Percentiles rank a stretch among this genome's conserved stretches.
Evolutionary conservation across 2,888 invertebrate species (phyloP).

Genomic region (Polymixis flavicincta): DNA sequence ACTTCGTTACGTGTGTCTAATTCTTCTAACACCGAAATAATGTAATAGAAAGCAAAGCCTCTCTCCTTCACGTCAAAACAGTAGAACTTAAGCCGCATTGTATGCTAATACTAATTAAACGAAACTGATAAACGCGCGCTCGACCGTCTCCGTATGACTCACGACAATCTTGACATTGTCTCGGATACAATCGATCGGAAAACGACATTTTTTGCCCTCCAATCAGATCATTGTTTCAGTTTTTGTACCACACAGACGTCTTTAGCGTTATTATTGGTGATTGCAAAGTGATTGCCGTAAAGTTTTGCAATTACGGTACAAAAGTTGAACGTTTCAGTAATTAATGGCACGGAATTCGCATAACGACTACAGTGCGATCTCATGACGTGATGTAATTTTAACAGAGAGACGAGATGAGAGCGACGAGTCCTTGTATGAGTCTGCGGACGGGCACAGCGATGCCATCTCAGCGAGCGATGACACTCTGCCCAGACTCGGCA

Average conservation of each 20-base stretch:
- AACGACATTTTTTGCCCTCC: conserved; percentile 67
- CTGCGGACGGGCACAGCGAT: conserved; percentile 88
- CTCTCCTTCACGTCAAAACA: conserved; percentile 47
- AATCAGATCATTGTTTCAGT: conserved; percentile 70
- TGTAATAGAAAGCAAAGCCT: conserved; percentile 67
- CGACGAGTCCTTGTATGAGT: conserved; percentile 88
- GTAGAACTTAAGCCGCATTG: conserved; percentile 65
- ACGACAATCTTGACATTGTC: conserved; percentile 67
- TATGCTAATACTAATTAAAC: conserved; percentile 72
- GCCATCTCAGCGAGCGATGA: conserved; percentile 87
- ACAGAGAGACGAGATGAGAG: conserved; percentile 88
- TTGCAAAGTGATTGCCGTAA: conserved; percentile 55
- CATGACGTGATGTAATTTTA: conserved; percentile 66
- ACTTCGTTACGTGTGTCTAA: conserved; percentile 58
- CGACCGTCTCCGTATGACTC: conserved; percentile 66
- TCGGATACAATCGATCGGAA: conserved; percentile 68
- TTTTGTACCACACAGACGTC: conserved; percentile 64
- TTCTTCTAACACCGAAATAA: conserved; percentile 58
- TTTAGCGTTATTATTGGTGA: conserved; percentile 58
- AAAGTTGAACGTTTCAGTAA: conserved; percentile 46
- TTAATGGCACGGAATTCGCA: conserved; percentile 74
- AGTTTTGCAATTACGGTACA: conserved; percentile 60
- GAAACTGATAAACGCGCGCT: conserved; percentile 46
- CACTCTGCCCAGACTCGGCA: conserved; percentile 81
- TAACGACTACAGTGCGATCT: conserved; percentile 31